Evolutionary conservation across 2,797 vertebrate genomes (phyloP), one percentile per base, ranked within the genome.

Genomic region (Phaenicophaeus curvirostris): DNA sequence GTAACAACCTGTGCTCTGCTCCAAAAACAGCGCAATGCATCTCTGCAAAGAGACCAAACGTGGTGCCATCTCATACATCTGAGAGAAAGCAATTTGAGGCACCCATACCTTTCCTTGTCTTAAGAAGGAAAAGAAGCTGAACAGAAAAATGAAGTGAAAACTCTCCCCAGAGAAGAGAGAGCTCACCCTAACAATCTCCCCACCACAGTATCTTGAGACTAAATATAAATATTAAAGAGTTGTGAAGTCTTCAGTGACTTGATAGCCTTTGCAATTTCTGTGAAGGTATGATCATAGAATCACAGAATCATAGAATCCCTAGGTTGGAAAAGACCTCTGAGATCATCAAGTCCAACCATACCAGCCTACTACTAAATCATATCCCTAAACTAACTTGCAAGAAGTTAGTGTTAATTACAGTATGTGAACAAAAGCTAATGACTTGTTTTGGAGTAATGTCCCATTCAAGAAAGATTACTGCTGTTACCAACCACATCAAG

Each of bases 401-500:
- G 30, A 89, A 94, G 55, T 83, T 93, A 84, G 66, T 59, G 63
- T 94, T 96, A 95, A 95, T 92, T 85, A 94, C 85, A 95, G 67
- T 80, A 75, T 53, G 73, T 54, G 44, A 74, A 72, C 67, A 73
- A 85, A 83, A 87, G 42, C 81, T 83, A 89, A 96, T 88, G 73
- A 83, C 37, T 84, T 85, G 72, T 80, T 96, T 96, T 55, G 87
- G 95, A 95, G 85, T 85, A 76, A 78, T 92, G 89, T 84, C 75
- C 92, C 93, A 95, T 89, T 83, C 4, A 2, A 65, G 96, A 93
- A 86, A 76, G 61, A 88, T 61, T 61, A 37, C 24, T 90, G 85
- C 67, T 93, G 72, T 91, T 93, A 91, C 91, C 94, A 95, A 86
- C 87, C 81, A 84, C 74, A 86, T 86, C 68, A 87, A 96, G 92